Base-by-base conservation (phyloP, 2,888 invertebrate species). In the Hyles lineata region DNA sequence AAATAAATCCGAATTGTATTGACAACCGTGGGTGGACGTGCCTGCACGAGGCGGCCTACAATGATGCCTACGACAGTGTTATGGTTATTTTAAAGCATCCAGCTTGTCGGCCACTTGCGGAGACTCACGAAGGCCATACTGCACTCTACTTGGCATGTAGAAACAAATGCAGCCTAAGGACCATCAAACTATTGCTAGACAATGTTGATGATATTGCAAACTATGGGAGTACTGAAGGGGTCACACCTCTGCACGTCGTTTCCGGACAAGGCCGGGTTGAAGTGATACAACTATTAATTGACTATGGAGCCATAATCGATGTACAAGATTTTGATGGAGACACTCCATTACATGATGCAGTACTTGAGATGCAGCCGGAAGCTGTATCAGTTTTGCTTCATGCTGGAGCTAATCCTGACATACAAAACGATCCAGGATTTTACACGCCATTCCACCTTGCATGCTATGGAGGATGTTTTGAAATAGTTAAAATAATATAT, bases 21-120 rank as follows among this genome's bases (percentile, higher is more conserved):
- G 95, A 95, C 78, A 95, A 95, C 75, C 88, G 95, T 80, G 95
- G 95, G 8, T 95, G 95, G 95, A 95, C 95, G 0, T 92, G 95
- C 73, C 85, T 95, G 1, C 95, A 95, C 71, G 95, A 95, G 86
- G 95, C 95, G 1, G 95, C 95, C 1, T 90, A 89, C 17, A 85
- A 83, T 60, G 92, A 95, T 76, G 91, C 90, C 74, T 91, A 90
- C 70, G 89, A 93, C 74, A 86, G 92, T 70, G 76, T 95, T 50
- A 69, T 83, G 72, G 75, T 91, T 6, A 92, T 95, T 74, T 77
- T 95, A 77, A 86, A 90, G 60, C 87, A 91, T 72, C 85, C 85
- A 15, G 83, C 83, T 63, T 91, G 90, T 72, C 82, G 92, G 74
- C 88, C 88, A 7, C 76, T 91, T 21, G 87, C 88, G 1, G 92